Evolutionary conservation across 2,888 invertebrate genomes (phyloP).

Genomic region (Lithophane semibrunnea): DNA sequence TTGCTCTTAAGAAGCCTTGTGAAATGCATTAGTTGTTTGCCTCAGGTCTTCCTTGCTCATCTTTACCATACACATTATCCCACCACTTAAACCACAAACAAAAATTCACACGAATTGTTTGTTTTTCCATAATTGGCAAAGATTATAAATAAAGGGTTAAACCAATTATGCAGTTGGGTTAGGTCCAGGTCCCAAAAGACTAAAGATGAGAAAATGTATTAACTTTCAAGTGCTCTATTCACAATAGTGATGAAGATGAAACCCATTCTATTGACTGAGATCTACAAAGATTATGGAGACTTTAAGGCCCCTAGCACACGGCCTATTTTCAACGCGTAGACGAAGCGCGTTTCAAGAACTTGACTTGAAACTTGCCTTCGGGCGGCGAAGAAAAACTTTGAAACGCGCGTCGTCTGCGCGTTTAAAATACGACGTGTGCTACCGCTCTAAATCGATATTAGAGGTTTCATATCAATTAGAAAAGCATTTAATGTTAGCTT

Average conservation of each 20-base stretch:
- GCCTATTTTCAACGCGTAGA: too few relatives aligned
- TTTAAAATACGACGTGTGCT: too few relatives aligned
- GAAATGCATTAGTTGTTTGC: background rate
- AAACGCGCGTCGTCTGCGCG: too few relatives aligned
- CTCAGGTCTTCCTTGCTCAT: background rate
- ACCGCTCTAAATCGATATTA: background rate
- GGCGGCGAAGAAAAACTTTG: too few relatives aligned
- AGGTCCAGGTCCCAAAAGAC: background rate
- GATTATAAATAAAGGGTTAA: background rate
- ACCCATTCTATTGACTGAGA: background rate
- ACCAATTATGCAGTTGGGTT: too few relatives aligned
- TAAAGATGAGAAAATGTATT: background rate
- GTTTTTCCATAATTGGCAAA: background rate
- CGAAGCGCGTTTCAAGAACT: too few relatives aligned
- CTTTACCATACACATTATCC: background rate
- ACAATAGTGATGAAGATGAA: background rate
- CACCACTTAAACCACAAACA: background rate
- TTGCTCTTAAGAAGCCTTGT: background rate
- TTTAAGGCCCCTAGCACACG: too few relatives aligned
- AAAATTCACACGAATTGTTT: background rate
- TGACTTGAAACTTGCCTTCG: too few relatives aligned
- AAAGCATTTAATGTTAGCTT: slow-evolving; percentile 5
- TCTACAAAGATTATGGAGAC: background rate
- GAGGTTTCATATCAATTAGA: slow-evolving; percentile 17
- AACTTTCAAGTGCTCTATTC: background rate